Base-by-base conservation (phyloP, 2,888 invertebrate genomes). In the Syrista parreyssii region DNA sequence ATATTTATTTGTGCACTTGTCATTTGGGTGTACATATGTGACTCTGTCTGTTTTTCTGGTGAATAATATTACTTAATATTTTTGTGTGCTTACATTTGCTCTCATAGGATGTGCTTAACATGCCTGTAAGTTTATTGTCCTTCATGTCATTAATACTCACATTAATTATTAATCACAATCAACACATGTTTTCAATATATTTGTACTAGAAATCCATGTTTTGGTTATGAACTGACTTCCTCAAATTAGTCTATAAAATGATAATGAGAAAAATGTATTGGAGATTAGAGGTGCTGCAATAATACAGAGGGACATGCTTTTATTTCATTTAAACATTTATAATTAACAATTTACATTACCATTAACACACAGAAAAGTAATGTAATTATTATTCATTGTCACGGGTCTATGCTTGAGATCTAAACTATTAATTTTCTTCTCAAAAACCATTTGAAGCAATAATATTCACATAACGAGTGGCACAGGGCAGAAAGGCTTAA, bases 71-170 rank as follows among this genome's bases (percentile, higher is more conserved):
- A 72, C 34, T 31, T 83, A 83, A 76, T 88, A 82, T 87, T 82
- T 89, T 89, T 90, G 87, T 90, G 85, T 90, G 90, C 89, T 91
- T 89, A 87, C 86, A 87, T 86, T 89, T 88, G 87, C 89, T 88
- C 86, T 84, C 88, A 82, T 90, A 91, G 91, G 91, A 91, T 89
- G 88, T 90, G 86, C 88, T 89, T 90, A 90, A 90, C 86, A 90
- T 91, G 91, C 91, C 91, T 91, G 91, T 91, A 91, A 91, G 91
- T 91, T 87, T 84, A 87, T 82, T 80, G 40, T 55, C 23, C 40
- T 55, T 55, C 40, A 55, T 55, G 40, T 55, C 40, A 55, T 55
- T 55, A 55, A 23, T 55, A 55, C 1, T 55, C 40, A 23, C 40
- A 23, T 23, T 55, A 55, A 23, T 23, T 55, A 9, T 23, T 55